Conservation (phyloP, 1,140 invertebrate genomes). For the Triops longicaudatus region DNA sequence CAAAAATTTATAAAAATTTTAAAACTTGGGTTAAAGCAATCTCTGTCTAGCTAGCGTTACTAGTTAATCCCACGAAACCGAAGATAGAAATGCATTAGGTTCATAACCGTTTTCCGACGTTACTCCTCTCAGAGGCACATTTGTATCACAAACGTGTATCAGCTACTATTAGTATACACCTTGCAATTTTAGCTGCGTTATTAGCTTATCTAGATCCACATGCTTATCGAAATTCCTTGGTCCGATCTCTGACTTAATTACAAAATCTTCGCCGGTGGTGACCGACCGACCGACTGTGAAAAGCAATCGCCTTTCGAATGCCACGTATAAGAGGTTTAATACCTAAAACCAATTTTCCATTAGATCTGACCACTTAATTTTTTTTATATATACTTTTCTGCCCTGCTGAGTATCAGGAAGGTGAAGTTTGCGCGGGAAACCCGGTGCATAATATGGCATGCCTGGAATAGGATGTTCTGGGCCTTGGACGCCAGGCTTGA, state of each 20-base stretch:
- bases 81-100: neutral
- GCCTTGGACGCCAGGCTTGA: conserved; percentile 72
- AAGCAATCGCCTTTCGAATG: conserved; percentile 71
- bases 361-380: neutral
- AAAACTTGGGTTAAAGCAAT: neutral
- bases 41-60: neutral
- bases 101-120: neutral
- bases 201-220: neutral
- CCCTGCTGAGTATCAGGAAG: conserved; percentile 69
- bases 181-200: neutral
- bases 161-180: neutral
- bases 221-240: neutral
- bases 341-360: conserved; percentile 37
- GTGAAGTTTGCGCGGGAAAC: conserved; percentile 71
- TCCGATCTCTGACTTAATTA: conserved; percentile 48
- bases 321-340: conserved; percentile 61
- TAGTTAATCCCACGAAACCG: neutral
- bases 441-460: conserved; percentile 71
- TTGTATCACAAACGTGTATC: neutral
- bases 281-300: conserved; percentile 79
- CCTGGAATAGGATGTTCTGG: conserved; percentile 73
- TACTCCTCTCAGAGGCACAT: neutral
- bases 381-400: conserved; percentile 42
- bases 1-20: neutral
- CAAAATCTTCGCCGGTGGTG: conserved; percentile 79